Evolutionary conservation across 2,113 vertebrate species (phyloP), one percentile per base, ranked within the genome.

Genomic region (Siphamia tubifer): DNA sequence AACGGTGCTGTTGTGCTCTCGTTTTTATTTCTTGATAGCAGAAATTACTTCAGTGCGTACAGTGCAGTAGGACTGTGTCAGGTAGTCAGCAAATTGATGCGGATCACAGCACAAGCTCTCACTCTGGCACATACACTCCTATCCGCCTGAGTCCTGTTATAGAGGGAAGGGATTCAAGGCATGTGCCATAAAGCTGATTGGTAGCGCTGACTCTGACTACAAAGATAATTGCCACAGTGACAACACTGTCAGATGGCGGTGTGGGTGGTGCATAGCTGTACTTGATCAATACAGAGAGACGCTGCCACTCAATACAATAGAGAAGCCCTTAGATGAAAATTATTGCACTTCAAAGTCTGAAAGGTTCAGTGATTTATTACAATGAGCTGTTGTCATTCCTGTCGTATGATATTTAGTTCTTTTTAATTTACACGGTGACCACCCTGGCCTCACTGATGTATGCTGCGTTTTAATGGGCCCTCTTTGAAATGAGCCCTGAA

Each of bases 201-300:
- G 66, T 74, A 77, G 31, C 8, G 6, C 77, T 81, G 74, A 88
- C 78, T 79, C 74, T 36, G 77, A 81, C 86, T 73, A 39, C 65
- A 56, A 57, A 68, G 68, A 83, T 84, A 82, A 85, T 84, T 87
- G 82, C 75, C 48, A 61, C 67, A 65, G 76, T 77, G 78, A 86
- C 70, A 61, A 71, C 19, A 25, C 68, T 78, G 76, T 89, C 76
- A 77, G 78, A 85, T 70, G 77, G 80, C 27, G 53, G 25, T 82
- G 79, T 75, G 81, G 77, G 74, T 78, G 85, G 74, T 60, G 61
- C 72, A 45, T 64, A 51, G 49, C 79, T 48, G 63, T 20, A 42
- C 65, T 84, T 81, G 69, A 84, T 87, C 87, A 86, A 67, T 81
- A 69, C 68, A 19, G 25, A 51, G 67, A 66, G 76, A 82, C 34